These are phyloP conservation scores for Enteromius anoplus DNA, from an alignment of 2,797 vertebrate genomes.

Conservation along the genomic window DNA sequence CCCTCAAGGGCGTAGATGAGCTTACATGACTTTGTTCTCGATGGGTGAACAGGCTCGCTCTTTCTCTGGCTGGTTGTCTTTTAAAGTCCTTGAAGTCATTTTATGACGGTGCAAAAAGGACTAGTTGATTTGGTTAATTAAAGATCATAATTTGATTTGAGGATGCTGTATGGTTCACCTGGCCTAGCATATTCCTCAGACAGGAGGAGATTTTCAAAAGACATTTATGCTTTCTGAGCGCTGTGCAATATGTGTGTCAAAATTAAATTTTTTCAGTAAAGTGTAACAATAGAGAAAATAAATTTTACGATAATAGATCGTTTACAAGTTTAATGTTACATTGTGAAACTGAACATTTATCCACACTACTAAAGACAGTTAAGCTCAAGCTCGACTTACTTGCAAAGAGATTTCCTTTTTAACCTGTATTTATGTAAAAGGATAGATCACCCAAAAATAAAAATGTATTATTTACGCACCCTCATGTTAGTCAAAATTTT, in stretches of 20 bases:
- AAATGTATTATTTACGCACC: background rate
- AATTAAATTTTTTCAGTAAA: background rate
- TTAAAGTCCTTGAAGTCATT: background rate
- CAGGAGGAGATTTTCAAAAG: background rate
- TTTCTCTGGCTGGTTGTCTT: background rate
- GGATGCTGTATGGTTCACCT: background rate
- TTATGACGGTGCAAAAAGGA: background rate
- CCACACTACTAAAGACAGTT: background rate
- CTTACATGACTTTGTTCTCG: slow-evolving; percentile 58
- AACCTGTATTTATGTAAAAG: background rate
- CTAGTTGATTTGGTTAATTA: background rate
- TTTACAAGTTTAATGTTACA: background rate
- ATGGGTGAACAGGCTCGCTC: slow-evolving; percentile 43
- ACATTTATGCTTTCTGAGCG: background rate
- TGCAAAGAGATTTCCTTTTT: background rate
- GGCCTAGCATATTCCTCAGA: background rate
- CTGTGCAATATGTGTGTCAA: background rate
- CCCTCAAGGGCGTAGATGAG: slow-evolving; percentile 71
- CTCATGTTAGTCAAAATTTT: background rate
- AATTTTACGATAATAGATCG: too few species aligned
- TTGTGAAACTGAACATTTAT: background rate
- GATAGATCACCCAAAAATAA: background rate
- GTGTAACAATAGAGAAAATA: background rate
- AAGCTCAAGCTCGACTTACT: background rate
- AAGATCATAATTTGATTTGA: background rate